Evolutionary conservation across 2,888 invertebrate genomes (phyloP).

Genomic region (Mantis religiosa): DNA sequence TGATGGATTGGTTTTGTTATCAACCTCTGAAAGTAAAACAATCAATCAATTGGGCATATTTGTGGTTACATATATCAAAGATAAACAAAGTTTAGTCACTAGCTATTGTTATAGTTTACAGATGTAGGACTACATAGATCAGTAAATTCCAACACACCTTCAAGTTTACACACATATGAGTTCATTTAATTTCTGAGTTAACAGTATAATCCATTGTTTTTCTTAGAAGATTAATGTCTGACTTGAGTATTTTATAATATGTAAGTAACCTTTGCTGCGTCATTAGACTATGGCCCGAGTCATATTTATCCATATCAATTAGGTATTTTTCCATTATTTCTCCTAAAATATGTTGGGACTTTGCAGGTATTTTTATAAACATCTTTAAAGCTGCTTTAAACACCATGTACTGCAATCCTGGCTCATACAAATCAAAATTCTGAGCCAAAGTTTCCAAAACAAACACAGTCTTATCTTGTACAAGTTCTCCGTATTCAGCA

Average conservation of each 20-base stretch:
- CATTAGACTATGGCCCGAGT: neutral
- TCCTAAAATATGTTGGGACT: constrained; percentile 30
- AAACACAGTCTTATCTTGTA: constrained; percentile 12
- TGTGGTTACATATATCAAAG: too few species aligned
- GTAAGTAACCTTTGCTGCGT: constrained; percentile 8
- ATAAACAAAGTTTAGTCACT: too few species aligned
- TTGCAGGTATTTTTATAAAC: constrained; percentile 29
- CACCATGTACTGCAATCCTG: constrained; percentile 19
- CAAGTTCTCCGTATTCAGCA: constrained; percentile 17
- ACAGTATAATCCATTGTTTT: neutral
- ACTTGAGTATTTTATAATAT: constrained; percentile 19
- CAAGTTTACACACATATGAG: neutral
- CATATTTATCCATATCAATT: neutral
- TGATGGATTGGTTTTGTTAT: too few species aligned
- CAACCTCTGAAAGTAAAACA: too few species aligned
- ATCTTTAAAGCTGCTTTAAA: constrained; percentile 26
- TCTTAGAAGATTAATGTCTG: constrained; percentile 20
- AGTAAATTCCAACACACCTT: too few species aligned
- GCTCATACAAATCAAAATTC: constrained; percentile 24
- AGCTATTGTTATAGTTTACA: too few species aligned
- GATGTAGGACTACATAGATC: too few species aligned
- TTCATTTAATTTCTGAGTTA: neutral
- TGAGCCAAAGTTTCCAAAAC: constrained; percentile 20
- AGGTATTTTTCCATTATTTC: constrained; percentile 28
- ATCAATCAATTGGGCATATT: too few species aligned